Conservation (phyloP, 2,888 invertebrate genomes). For the Lathronympha strigana region DNA sequence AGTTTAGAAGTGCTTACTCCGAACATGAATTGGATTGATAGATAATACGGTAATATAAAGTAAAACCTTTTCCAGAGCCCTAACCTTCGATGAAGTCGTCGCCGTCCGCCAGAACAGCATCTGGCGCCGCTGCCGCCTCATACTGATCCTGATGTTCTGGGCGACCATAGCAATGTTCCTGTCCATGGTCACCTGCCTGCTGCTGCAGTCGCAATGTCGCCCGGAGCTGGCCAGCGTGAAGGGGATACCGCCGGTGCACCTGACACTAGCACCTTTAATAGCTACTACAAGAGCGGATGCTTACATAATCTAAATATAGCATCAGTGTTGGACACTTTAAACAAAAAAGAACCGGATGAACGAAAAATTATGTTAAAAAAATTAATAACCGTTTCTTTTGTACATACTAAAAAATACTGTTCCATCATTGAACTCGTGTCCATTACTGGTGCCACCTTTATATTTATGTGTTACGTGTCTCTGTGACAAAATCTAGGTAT, state of each 20-base stretch:
- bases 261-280: conserved; percentile 60
- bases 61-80: conserved; percentile 57
- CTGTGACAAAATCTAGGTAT: no score
- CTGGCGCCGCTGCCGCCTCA: conserved; percentile 78
- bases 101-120: conserved; percentile 69
- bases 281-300: conserved; percentile 38
- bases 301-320: background rate
- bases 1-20: no score
- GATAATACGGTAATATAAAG: no score
- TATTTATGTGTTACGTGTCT: no score
- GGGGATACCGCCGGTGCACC: conserved; percentile 60
- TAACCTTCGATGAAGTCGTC: conserved; percentile 80
- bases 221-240: conserved; percentile 49
- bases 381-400: no score
- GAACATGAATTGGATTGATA: no score
- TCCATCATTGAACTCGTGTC: no score
- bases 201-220: conserved; percentile 56
- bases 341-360: no score
- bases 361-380: no score
- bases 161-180: conserved; percentile 74
- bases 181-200: conserved; percentile 68
- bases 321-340: background rate
- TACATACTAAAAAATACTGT: no score
- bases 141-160: conserved; percentile 78
- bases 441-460: no score